phyloP scores from a whole-genome alignment of 2,888 invertebrate species.

The Hartigia nigra region DNA sequence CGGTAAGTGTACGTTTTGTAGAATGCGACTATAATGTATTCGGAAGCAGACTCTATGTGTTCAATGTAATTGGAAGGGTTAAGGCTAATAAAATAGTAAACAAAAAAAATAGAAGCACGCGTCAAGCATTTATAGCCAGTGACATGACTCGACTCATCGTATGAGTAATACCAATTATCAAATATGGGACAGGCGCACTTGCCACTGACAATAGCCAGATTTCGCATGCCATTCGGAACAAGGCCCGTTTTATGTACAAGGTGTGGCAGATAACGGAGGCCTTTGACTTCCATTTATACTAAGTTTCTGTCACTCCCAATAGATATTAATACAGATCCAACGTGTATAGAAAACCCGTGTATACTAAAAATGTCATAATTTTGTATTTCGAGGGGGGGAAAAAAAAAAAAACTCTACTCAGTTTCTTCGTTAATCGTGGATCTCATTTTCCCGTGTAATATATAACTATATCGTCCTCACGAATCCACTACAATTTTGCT shows the following conservation, averaged over 20 bases:
- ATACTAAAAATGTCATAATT: neutral
- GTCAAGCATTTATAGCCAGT: conserved; percentile 32
- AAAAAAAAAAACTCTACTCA: neutral
- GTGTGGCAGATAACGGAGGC: neutral
- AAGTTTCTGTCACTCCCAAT: neutral
- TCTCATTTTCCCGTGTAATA: neutral
- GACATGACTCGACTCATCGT: conserved; percentile 13
- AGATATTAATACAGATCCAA: neutral
- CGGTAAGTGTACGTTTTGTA: conserved; percentile 18
- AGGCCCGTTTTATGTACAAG: neutral
- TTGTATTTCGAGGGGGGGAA: neutral
- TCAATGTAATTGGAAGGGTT: neutral
- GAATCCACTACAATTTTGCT: neutral
- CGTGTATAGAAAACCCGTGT: neutral
- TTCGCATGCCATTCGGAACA: conserved; percentile 39
- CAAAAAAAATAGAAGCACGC: conserved; percentile 24
- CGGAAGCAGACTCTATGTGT: neutral
- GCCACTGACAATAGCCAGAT: conserved; percentile 39
- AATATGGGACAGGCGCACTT: conserved; percentile 34
- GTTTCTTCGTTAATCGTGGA: neutral
- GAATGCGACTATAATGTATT: conserved; percentile 8
- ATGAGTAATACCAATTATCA: conserved; percentile 33
- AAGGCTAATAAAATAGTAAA: neutral
- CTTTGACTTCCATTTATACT: neutral
- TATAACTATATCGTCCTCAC: neutral